A percentile compares a stretch with the other conserved stretches of the same genome.
phyloP scores from a whole-genome alignment of 2,797 vertebrate species.

The Muscicapa striata region DNA sequence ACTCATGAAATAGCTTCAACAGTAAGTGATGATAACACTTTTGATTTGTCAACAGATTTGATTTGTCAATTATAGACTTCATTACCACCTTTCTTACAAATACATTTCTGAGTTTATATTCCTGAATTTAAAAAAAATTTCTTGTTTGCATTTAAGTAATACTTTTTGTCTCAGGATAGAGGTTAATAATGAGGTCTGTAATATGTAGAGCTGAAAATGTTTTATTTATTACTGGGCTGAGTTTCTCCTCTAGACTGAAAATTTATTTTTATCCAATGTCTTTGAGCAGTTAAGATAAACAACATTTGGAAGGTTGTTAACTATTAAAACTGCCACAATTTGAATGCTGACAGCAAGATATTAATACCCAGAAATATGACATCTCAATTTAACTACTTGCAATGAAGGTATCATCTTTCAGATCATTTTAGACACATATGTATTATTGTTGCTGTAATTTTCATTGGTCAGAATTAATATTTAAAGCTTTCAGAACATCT shows the following conservation, averaged over 20 bases:
- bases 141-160: neutral
- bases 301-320: neutral
- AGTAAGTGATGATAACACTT: neutral
- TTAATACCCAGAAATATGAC: neutral
- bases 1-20: neutral
- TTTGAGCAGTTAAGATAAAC: constrained; percentile 5
- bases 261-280: constrained; percentile 1
- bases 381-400: neutral
- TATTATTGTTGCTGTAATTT: neutral
- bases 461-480: neutral
- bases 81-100: constrained; percentile 1
- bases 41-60: neutral
- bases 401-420: neutral
- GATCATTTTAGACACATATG: neutral
- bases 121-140: neutral
- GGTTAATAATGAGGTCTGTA: constrained; percentile 7
- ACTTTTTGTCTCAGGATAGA: neutral
- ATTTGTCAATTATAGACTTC: neutral
- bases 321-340: neutral
- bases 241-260: neutral
- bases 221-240: neutral
- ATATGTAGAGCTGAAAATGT: neutral
- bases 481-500: neutral
- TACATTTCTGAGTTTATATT: neutral
- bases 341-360: neutral